phyloP scores from a whole-genome alignment of 2,113 vertebrate species.

The Lophochroa leadbeateri region DNA sequence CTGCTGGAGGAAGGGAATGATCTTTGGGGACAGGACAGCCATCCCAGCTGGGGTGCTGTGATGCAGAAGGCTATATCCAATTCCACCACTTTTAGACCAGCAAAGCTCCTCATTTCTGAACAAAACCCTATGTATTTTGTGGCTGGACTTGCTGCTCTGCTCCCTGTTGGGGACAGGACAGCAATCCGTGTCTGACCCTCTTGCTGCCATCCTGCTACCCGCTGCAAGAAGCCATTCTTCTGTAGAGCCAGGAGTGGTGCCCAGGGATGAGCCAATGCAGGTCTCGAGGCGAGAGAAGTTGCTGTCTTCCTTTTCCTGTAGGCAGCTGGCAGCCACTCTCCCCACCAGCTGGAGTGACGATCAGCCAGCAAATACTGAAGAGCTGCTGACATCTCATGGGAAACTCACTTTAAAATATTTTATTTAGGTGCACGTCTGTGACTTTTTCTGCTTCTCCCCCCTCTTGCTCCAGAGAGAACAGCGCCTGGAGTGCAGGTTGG shows the following conservation, averaged over 20 bases:
- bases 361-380: not conserved
- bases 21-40: not conserved
- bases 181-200: not conserved
- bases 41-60: not conserved
- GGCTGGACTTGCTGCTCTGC: not conserved
- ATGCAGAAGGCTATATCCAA: not conserved
- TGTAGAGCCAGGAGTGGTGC: not conserved
- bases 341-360: constrained; percentile 10
- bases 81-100: not conserved
- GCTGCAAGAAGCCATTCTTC: not conserved
- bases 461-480: not conserved
- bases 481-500: not conserved
- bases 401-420: not conserved
- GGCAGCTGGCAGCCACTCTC: constrained; percentile 15
- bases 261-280: not conserved
- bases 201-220: not conserved
- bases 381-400: not conserved
- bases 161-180: rapidly evolving
- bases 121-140: rapidly evolving
- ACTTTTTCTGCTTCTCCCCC: not conserved
- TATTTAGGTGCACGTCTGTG: not conserved
- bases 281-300: not conserved
- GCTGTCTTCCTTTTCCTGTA: not conserved
- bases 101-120: not conserved
- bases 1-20: not conserved